Base-by-base conservation (phyloP, 2,888 invertebrate genomes). In the Protophormia terraenovae region DNA sequence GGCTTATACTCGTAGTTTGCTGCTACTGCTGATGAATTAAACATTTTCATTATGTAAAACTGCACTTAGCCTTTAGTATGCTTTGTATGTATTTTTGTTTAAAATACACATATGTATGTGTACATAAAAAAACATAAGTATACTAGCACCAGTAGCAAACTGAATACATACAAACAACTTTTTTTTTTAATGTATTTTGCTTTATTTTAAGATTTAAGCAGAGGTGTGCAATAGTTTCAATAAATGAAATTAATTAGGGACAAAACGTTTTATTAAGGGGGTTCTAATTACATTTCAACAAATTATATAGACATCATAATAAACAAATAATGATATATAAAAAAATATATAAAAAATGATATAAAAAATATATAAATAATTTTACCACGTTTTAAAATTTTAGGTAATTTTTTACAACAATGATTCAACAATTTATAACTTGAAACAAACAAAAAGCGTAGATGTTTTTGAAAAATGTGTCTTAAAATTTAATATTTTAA, bases 1-100 rank as follows among this genome's bases (percentile, higher is more conserved):
- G 77, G 73, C 81, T 85, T 85, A 75, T 78, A 69, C 80, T 69
- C 67, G 41, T 73, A 47, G 58, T 73, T 53, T 69, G 62, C n/a
- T n/a, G 60, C 80, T 84, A 84, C 84, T 72, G 77, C 84, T 87
- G 87, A 87, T 88, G 88, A 88, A 88, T 88, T 88, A 87, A 88
- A 88, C 87, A 88, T 88, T 86, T 69, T 86, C 85, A 86, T 87
- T 87, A 86, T 84, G 86, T 84, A 85, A 85, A 85, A 82, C 82
- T 85, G 82, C 85, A 79, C 85, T 85, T 85, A 85, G 85, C 87
- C 84, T 87, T 78, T 84, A 80, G 72, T 79, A 76, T 64, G 75
- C 62, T 62, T 76, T 77, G 79, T 66, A 75, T 84, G 47, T 83
- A 80, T 78, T 80, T 82, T 78, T 84, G 60, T 78, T 62, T 10